Percentiles rank a stretch among this genome's conserved stretches.
Evolutionary conservation across 1,140 invertebrate species (phyloP).

Genomic region (Tribolium castaneum): DNA sequence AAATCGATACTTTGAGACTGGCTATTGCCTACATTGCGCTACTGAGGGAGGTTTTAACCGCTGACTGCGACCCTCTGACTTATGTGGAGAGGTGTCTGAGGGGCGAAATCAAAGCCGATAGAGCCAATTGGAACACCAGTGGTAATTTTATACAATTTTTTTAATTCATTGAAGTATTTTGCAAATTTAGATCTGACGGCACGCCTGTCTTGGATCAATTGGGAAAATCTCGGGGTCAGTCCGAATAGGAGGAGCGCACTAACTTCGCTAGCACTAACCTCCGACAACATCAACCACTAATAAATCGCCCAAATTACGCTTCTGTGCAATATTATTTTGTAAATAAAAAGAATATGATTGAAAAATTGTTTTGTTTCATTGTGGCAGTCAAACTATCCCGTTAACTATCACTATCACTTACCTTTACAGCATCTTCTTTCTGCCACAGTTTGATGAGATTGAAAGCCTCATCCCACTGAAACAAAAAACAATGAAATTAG

Average conservation of each 20-base stretch:
- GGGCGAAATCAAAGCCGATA: conserved; percentile 87
- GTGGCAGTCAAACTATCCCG: too few species aligned
- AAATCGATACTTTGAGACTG: conserved; percentile 95
- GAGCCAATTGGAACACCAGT: conserved; percentile 95
- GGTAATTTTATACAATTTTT: conserved; percentile 68
- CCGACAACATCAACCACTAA: conserved; percentile 67
- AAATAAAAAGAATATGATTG: background rate
- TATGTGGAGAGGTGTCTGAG: conserved; percentile 93
- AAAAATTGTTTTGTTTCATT: too few species aligned
- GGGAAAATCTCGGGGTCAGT: conserved; percentile 96
- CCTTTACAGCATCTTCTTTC: too few species aligned
- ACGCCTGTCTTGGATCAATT: conserved; percentile 98
- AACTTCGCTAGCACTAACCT: conserved; percentile 82
- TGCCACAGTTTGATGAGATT: too few species aligned
- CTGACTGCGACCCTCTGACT: conserved; percentile 90
- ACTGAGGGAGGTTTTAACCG: conserved; percentile 89
- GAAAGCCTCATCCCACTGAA: too few species aligned
- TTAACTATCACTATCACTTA: too few species aligned
- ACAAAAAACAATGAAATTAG: too few species aligned
- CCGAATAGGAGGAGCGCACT: conserved; percentile 85
- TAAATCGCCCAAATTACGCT: background rate
- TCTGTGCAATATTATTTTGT: conserved; percentile 20
- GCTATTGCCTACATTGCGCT: conserved; percentile 98
- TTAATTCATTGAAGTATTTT: background rate
- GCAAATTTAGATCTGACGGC: conserved; percentile 88